Conservation (phyloP, 2,113 vertebrate genomes). For the Hystrix cristata region DNA sequence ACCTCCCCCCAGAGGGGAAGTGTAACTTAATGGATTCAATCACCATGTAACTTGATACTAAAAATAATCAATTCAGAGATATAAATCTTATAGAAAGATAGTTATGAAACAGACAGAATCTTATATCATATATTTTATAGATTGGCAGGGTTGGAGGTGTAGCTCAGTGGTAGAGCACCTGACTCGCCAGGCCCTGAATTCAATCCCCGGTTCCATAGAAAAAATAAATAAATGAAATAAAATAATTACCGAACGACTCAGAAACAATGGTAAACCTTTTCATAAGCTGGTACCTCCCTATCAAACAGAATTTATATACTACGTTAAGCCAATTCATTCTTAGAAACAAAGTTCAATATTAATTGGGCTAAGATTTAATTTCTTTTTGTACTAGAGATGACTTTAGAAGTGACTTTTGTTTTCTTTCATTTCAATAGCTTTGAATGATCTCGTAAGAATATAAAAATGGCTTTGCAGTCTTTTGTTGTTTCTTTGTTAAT, state of each 20-base stretch:
- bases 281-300: not conserved
- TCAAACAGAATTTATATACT: constrained; percentile 40
- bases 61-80: constrained; percentile 14
- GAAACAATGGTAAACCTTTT: constrained; percentile 47
- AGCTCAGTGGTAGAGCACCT: not conserved
- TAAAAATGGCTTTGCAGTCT: constrained; percentile 43
- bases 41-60: constrained; percentile 2
- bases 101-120: not conserved
- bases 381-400: constrained; percentile 61
- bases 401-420: constrained; percentile 67
- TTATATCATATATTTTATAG: not conserved
- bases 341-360: constrained; percentile 35
- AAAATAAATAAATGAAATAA: not conserved
- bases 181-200: not conserved
- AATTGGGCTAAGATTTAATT: constrained; percentile 63
- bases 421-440: constrained; percentile 74
- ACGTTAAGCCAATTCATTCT: constrained; percentile 60
- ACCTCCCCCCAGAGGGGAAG: not conserved
- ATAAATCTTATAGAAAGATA: not conserved
- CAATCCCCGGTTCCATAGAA: not conserved
- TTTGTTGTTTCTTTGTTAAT: constrained; percentile 67
- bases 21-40: not conserved
- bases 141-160: too few relatives aligned
- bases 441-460: constrained; percentile 43
- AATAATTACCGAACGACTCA: not conserved